Evolutionary conservation across 1,140 invertebrate genomes (phyloP).

Genomic region (Rhagoletis pomonella): DNA sequence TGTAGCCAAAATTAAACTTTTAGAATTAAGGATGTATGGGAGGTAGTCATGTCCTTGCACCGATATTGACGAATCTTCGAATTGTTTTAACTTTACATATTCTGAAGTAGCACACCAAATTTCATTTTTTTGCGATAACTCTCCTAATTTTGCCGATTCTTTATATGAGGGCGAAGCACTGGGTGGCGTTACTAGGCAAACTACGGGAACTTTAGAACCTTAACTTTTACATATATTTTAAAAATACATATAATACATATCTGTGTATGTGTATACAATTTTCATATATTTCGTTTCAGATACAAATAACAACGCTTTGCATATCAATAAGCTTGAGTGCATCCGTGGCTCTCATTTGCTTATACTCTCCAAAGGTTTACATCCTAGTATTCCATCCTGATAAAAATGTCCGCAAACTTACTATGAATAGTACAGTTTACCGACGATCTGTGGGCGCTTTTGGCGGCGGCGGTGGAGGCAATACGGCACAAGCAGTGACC

Average conservation of each 20-base stretch:
- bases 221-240: too few relatives aligned
- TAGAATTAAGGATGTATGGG: too few relatives aligned
- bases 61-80: too few relatives aligned
- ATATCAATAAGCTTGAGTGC: constrained; percentile 88
- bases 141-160: too few relatives aligned
- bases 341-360: constrained; percentile 83
- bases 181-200: too few relatives aligned
- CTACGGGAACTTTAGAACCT: too few relatives aligned
- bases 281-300: constrained; percentile 70
- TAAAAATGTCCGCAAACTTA: constrained; percentile 81
- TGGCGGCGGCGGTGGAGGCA: constrained; percentile 57
- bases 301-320: constrained; percentile 86
- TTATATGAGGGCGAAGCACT: too few relatives aligned
- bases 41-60: too few relatives aligned
- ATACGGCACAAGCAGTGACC: not conserved
- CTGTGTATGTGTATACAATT: not conserved
- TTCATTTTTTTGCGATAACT: too few relatives aligned
- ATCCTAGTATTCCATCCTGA: constrained; percentile 85
- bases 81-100: too few relatives aligned
- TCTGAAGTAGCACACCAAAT: too few relatives aligned
- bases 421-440: constrained; percentile 75
- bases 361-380: constrained; percentile 88
- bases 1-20: too few relatives aligned
- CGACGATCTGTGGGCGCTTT: constrained; percentile 68
- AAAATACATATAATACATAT: not conserved